Conservation (phyloP, 1,140 invertebrate genomes). For the Bilobella aurantiaca region DNA sequence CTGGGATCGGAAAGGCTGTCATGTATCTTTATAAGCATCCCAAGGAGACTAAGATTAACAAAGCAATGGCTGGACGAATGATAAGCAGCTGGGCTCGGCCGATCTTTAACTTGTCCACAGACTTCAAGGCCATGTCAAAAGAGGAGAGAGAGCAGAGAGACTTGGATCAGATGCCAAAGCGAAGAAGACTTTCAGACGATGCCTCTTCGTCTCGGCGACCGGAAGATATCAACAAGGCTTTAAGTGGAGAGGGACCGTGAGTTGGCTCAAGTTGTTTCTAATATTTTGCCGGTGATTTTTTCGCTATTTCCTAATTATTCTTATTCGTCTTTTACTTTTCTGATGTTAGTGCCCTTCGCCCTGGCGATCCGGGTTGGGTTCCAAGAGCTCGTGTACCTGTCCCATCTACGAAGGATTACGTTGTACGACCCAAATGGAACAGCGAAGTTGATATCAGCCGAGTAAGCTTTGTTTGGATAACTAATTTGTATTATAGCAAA, state of each 20-base stretch:
- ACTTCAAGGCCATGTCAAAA: conserved; percentile 79
- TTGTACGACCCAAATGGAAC: conserved; percentile 83
- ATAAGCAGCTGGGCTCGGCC: conserved; percentile 89
- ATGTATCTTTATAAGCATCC: conserved; percentile 99
- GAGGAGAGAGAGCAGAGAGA: conserved; percentile 84
- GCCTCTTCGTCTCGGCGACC: conserved; percentile 35
- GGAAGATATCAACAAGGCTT: conserved; percentile 52
- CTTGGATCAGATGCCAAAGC: conserved; percentile 71
- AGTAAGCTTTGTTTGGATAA: conserved; percentile 47
- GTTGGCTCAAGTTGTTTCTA: no score
- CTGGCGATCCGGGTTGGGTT: conserved; percentile 92
- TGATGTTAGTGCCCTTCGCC: conserved; percentile 51
- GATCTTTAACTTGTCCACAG: conserved; percentile 90
- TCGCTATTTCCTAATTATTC: no score
- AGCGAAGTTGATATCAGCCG: conserved; percentile 71
- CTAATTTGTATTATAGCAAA: conserved; percentile 16
- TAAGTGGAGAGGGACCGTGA: conserved; percentile 52
- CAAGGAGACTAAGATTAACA: conserved; percentile 89
- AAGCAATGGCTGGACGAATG: conserved; percentile 74
- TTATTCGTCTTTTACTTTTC: no score
- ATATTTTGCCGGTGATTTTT: no score
- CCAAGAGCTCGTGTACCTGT: conserved; percentile 83
- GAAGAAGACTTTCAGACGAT: conserved; percentile 46
- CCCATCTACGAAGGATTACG: conserved; percentile 94
- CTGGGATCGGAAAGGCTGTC: conserved; percentile 93